Evolutionary conservation across 2,797 vertebrate species (phyloP), one percentile per base, ranked within the genome.

Genomic region (Macropodus opercularis): DNA sequence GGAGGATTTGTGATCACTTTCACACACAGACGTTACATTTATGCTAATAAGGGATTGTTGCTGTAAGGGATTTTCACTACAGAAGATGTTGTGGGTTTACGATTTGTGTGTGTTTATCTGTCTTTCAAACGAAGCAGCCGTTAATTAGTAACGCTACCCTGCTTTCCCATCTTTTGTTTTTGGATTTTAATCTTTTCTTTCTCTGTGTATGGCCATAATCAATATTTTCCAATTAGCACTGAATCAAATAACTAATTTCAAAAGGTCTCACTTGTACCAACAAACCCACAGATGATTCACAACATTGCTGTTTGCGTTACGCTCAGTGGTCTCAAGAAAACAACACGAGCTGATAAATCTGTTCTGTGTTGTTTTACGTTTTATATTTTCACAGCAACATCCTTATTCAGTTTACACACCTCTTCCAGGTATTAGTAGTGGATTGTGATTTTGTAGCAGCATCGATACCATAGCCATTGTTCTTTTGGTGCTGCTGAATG

Each of bases 1-100:
- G n/a, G 47, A 59, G 65, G 42, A 78, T 75, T 61, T 72, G 57
- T 27, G 58, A 73, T 74, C n/a, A 27, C 64, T 75, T 85, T 74
- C 64, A 38, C 47, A 43, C 41, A 36, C 58, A 65, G 42, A 52
- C 11, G 6, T 40, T 46, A 50, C 42, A 71, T 76, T 72, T 69
- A 57, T 72, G 63, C 56, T 56, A 83, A 62, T 41, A 34, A 55
- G 11, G 10, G 23, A 51, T 61, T 75, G 38, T 29, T 46, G 38
- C 38, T 38, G 12, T 18, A 26, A 61, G 47, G 64, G 48, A 56
- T 21, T 66, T 31, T 48, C 26, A 46, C 46, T 44, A 8, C 42
- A 66, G 35, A 52, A 35, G 21, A n/a, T n/a, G n/a, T n/a, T n/a
- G n/a, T n/a, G n/a, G n/a, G n/a, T n/a, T n/a, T n/a, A n/a, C n/a